These are phyloP conservation scores for Cyclophora albipunctata DNA, from an alignment of 2,888 invertebrate species.

Conservation along the genomic window DNA sequence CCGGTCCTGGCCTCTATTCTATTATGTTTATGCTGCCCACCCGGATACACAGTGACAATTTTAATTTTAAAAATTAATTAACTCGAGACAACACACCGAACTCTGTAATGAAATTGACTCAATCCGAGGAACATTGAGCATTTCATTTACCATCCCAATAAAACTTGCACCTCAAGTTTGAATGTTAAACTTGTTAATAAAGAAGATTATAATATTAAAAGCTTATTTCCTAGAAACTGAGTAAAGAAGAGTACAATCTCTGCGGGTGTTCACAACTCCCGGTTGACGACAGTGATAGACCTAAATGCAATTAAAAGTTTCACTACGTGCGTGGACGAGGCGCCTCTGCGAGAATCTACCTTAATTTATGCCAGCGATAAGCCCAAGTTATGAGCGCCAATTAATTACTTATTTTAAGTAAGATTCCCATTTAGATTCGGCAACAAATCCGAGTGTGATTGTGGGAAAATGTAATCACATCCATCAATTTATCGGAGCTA, in stretches of 20 bases:
- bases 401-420: slow-evolving; percentile 68
- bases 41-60: slow-evolving; percentile 59
- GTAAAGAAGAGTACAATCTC: slow-evolving; percentile 39
- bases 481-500: slow-evolving; percentile 8
- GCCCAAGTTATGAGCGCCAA: slow-evolving; percentile 66
- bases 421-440: slow-evolving; percentile 43
- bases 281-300: slow-evolving; percentile 69
- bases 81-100: slow-evolving; percentile 15
- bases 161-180: background rate
- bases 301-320: slow-evolving; percentile 75
- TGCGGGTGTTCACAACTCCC: slow-evolving; percentile 56
- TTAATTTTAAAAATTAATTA: slow-evolving; percentile 51
- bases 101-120: slow-evolving; percentile 6
- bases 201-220: slow-evolving; percentile 21
- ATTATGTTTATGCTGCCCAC: slow-evolving; percentile 56
- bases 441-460: background rate
- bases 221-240: slow-evolving; percentile 14
- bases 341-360: slow-evolving; percentile 51
- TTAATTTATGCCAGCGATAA: slow-evolving; percentile 71
- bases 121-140: slow-evolving; percentile 1
- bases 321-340: slow-evolving; percentile 71
- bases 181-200: slow-evolving; percentile 14
- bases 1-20: slow-evolving; percentile 69
- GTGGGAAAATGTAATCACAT: slow-evolving; percentile 8
- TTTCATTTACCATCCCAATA: background rate